Percentiles rank a stretch among this genome's conserved stretches.
Conservation (phyloP, 2,888 invertebrate genomes). For the Chrysolina haemoptera region DNA sequence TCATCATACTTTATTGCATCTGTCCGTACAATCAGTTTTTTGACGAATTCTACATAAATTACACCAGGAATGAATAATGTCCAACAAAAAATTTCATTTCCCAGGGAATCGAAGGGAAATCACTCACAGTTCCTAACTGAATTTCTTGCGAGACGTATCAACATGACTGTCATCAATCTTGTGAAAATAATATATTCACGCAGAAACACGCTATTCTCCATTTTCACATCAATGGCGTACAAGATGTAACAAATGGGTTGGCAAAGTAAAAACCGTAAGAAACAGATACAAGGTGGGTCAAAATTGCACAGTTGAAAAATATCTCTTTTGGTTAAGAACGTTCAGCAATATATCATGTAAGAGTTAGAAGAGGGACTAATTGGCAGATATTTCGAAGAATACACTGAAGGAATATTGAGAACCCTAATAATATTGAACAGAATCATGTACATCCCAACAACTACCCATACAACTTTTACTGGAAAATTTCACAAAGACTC, state of each 20-base stretch:
- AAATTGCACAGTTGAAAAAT: too few species aligned
- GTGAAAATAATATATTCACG: constrained; percentile 60
- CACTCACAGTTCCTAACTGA: constrained; percentile 56
- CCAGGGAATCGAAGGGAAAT: constrained; percentile 54
- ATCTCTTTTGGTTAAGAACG: too few species aligned
- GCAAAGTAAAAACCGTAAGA: background rate
- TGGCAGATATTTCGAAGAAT: too few species aligned
- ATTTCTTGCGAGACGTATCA: constrained; percentile 56
- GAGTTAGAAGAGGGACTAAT: too few species aligned
- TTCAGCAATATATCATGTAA: too few species aligned
- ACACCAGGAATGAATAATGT: constrained; percentile 38
- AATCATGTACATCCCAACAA: too few species aligned
- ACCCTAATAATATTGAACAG: too few species aligned
- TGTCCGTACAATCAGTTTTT: background rate
- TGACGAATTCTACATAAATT: constrained; percentile 30
- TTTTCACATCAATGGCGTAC: constrained; percentile 38
- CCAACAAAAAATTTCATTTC: constrained; percentile 49
- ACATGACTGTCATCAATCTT: constrained; percentile 62
- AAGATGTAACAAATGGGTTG: constrained; percentile 29
- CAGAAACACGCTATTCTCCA: constrained; percentile 49
- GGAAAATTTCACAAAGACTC: too few species aligned
- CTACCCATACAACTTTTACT: too few species aligned
- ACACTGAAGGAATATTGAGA: too few species aligned
- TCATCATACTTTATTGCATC: constrained; percentile 10
- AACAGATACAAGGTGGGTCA: background rate